phyloP scores from a whole-genome alignment of 2,888 invertebrate species.

The Heliothis peltigera region DNA sequence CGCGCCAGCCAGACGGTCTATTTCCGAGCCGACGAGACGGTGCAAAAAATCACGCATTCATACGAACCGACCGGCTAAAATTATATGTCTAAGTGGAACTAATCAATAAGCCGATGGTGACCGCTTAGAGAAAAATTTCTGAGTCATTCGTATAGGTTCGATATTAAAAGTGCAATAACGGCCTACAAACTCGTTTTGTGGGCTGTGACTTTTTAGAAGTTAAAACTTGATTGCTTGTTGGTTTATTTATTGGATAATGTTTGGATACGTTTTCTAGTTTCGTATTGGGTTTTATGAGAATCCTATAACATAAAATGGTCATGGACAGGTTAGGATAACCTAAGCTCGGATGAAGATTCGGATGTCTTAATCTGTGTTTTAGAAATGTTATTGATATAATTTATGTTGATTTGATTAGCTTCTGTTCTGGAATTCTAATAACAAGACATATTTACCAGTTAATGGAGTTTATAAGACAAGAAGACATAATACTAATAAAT shows the following conservation, averaged over 20 bases:
- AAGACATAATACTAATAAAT: constrained; percentile 23
- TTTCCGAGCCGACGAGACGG: constrained; percentile 65
- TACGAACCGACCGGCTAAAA: constrained; percentile 48
- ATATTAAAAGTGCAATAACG: constrained; percentile 26
- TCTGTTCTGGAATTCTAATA: neutral
- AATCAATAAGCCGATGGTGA: constrained; percentile 45
- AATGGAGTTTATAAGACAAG: constrained; percentile 17
- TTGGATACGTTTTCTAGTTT: too few species aligned
- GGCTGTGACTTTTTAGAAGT: constrained; percentile 4
- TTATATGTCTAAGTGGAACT: constrained; percentile 50
- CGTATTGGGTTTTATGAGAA: too few species aligned
- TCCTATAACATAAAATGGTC: too few species aligned
- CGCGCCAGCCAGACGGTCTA: constrained; percentile 68
- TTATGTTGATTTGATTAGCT: too few species aligned
- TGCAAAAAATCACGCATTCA: constrained; percentile 61
- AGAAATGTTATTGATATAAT: too few species aligned
- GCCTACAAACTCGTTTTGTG: constrained; percentile 14
- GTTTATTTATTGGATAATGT: neutral
- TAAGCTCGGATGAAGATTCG: too few species aligned
- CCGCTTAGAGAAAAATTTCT: constrained; percentile 49
- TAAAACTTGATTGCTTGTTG: neutral
- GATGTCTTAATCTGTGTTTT: too few species aligned
- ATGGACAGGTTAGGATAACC: too few species aligned
- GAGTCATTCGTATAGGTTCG: constrained; percentile 28
- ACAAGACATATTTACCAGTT: too few species aligned